A percentile compares a stretch with the other conserved stretches of the same genome.
Evolutionary conservation across 2,797 vertebrate species (phyloP).

Genomic region (Lutjanus campechanus): DNA sequence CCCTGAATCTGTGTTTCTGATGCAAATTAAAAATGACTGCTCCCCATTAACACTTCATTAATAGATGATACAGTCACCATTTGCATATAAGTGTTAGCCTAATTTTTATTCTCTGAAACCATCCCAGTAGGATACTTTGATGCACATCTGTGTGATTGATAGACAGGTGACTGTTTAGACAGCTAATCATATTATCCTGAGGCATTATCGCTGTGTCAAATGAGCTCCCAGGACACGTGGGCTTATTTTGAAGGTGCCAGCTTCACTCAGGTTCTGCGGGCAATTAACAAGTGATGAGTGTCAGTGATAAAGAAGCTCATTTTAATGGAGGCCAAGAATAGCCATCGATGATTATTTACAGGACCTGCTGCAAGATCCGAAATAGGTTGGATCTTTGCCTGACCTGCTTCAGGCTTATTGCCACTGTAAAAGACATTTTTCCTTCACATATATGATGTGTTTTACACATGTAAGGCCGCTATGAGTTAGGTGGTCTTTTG

Average conservation of each 20-base stretch:
- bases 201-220: slow-evolving; percentile 61
- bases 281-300: slow-evolving; percentile 63
- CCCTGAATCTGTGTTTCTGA: background rate
- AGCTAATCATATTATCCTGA: slow-evolving; percentile 61
- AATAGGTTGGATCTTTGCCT: slow-evolving; percentile 20
- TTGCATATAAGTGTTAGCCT: background rate
- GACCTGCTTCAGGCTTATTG: background rate
- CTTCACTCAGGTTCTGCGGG: slow-evolving; percentile 59
- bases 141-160: slow-evolving; percentile 51
- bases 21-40: background rate
- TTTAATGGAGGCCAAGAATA: background rate
- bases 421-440: background rate
- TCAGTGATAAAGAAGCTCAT: slow-evolving; percentile 20
- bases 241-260: slow-evolving; percentile 69
- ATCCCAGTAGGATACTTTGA: slow-evolving; percentile 17
- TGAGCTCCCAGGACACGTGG: slow-evolving; percentile 54
- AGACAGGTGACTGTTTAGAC: slow-evolving; percentile 60
- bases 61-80: background rate
- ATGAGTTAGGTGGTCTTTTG: slow-evolving; percentile 22
- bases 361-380: background rate
- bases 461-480: background rate
- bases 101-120: background rate
- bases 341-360: background rate
- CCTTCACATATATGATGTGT: background rate
- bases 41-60: slow-evolving; percentile 1